Evolutionary conservation across 2,797 vertebrate genomes (phyloP).

Genomic region (Hippopotamyrus pictus): DNA sequence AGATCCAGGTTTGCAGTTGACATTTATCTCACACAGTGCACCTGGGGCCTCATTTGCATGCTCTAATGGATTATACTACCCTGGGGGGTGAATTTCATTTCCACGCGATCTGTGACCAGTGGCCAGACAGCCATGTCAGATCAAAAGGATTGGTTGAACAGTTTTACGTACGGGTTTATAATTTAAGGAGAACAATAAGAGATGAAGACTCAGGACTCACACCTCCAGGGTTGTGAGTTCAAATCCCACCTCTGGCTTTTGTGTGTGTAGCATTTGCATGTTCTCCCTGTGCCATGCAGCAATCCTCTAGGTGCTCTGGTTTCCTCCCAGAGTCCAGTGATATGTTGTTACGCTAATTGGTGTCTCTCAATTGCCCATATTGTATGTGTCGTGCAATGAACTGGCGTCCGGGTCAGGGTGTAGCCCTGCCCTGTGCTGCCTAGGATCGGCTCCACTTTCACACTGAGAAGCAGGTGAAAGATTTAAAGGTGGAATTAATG

Average conservation of each 20-base stretch:
- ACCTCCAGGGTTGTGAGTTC: neutral
- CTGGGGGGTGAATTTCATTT: neutral
- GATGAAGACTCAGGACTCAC: neutral
- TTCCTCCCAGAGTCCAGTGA: neutral
- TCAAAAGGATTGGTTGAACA: neutral
- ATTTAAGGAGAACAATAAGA: neutral
- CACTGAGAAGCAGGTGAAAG: neutral
- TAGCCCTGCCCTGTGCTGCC: neutral
- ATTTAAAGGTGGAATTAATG: neutral
- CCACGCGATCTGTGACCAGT: neutral
- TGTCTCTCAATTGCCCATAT: neutral
- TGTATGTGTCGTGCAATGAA: neutral
- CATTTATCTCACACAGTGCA: conserved; percentile 15
- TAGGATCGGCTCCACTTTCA: neutral
- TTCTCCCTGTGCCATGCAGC: neutral
- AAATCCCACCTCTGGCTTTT: neutral
- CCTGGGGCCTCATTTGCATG: conserved; percentile 17
- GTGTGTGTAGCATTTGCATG: neutral
- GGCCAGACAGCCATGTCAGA: neutral
- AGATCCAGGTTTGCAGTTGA: conserved; percentile 12
- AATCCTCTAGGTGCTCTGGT: neutral
- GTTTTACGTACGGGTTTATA: neutral
- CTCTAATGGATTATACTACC: conserved; percentile 8
- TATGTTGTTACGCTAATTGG: neutral
- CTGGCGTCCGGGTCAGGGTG: neutral